These are phyloP conservation scores for Matsumyia berberina DNA, from an alignment of 2,888 invertebrate genomes.

Conservation along the genomic window DNA sequence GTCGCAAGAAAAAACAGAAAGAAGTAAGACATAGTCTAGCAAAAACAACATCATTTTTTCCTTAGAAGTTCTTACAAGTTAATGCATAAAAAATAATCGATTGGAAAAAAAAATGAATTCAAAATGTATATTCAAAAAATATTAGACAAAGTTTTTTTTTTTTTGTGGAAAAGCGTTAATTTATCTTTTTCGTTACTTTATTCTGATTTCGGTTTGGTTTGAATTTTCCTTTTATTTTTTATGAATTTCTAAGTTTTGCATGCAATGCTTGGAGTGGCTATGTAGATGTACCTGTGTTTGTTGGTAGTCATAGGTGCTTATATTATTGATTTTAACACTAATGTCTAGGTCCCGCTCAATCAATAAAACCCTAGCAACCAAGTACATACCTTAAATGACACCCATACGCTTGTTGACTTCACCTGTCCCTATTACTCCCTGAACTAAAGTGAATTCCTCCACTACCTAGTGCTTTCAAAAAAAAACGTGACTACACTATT, in stretches of 20 bases:
- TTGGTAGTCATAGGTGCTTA: slow-evolving; percentile 32
- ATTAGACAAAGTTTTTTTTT: slow-evolving; percentile 45
- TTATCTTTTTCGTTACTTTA: slow-evolving; percentile 5
- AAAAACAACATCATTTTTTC: slow-evolving; percentile 54
- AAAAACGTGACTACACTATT: slow-evolving; percentile 34
- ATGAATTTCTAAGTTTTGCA: slow-evolving; percentile 47
- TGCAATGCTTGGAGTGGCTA: slow-evolving; percentile 18
- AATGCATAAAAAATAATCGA: slow-evolving; percentile 41
- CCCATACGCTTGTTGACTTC: slow-evolving; percentile 29
- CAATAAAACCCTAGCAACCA: slow-evolving; percentile 43
- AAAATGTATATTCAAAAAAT: slow-evolving; percentile 62
- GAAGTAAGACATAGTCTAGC: slow-evolving; percentile 92
- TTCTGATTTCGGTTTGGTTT: slow-evolving; percentile 32
- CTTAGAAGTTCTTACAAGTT: slow-evolving; percentile 66
- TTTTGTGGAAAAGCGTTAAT: slow-evolving; percentile 35
- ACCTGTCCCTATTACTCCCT: slow-evolving; percentile 27
- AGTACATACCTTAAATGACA: slow-evolving; percentile 33
- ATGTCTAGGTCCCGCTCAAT: slow-evolving; percentile 50
- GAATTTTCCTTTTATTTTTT: slow-evolving; percentile 7
- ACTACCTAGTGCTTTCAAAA: slow-evolving; percentile 3
- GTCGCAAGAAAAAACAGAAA: slow-evolving; percentile 99
- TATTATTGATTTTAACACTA: slow-evolving; percentile 28
- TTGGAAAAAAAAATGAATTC: slow-evolving; percentile 52
- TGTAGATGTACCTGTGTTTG: slow-evolving; percentile 10
- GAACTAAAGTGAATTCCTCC: slow-evolving; percentile 9